Evolutionary conservation across 1,140 invertebrate genomes (phyloP), one percentile per base, ranked within the genome.

Genomic region (Thaumetopoea pityocampa): DNA sequence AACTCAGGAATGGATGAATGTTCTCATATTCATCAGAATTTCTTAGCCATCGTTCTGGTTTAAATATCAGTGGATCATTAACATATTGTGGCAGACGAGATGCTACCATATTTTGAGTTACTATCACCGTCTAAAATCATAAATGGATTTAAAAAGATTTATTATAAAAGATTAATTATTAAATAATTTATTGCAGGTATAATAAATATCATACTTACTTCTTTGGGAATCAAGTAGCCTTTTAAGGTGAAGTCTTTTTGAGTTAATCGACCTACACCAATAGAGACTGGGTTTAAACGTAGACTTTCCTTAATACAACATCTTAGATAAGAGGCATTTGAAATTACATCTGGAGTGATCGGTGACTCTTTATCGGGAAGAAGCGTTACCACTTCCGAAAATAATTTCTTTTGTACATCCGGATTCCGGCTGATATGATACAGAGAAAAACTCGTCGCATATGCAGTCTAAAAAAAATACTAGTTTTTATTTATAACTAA

Each of bases 51-150:
- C 94, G 86, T 61, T 96, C 93, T 0, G 94, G 94, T 23, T 89
- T 80, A 59, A 95, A 96, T 22, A 72, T 40, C 26, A 91, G 45
- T 0, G 95, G 90, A 8, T 91, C 68, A 1, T 85, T 50, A 46
- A 96, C 94, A 71, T 95, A 92, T 55, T 93, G 79, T 0, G 88
- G 83, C 22, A 92, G 72, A 17, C 91, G 87, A 51, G 90, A 94
- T 0, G 90, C 87, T 1, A 95, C 80, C 88, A 94, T 94, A 67
- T 97, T 98, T 64, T 96, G 93, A 6, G 94, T 95, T 3, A 97
- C 93, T 7, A 96, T 88, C 1, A 94, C 89, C 0, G 94, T 96
- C 95, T 98, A 64, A 28, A 89, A 88, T n/a, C 46, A 40, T 49
- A 48, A 38, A 34, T 6, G 22, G 14, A 38, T 27, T 40, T 6